Conservation (phyloP, 2,113 vertebrate species). For the Chamaea fasciata region DNA sequence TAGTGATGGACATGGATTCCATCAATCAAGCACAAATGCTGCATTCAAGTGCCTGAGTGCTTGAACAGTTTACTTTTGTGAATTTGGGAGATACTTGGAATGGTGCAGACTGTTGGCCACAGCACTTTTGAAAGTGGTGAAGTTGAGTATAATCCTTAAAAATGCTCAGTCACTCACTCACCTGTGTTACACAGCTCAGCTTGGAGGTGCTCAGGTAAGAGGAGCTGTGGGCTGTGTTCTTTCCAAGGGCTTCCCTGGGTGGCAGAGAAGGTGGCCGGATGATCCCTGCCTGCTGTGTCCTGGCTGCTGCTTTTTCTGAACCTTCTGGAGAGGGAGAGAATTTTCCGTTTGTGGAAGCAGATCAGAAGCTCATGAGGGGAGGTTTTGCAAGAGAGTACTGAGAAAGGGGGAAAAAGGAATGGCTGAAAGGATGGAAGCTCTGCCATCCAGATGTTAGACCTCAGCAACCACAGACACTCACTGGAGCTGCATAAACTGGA, state of each 20-base stretch:
- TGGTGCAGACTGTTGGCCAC: not conserved
- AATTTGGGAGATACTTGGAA: not conserved
- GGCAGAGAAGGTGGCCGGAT: not conserved
- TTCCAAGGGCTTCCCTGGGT: not conserved
- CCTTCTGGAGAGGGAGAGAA: not conserved
- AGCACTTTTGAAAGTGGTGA: not conserved
- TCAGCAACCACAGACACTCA: not conserved
- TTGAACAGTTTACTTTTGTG: not conserved
- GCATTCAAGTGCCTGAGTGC: not conserved
- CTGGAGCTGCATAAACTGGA: not conserved
- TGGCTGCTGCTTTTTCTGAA: not conserved
- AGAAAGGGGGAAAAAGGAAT: not conserved
- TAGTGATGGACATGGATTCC: not conserved
- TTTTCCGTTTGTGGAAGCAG: not conserved
- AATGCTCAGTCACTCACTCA: not conserved
- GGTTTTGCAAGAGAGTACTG: not conserved
- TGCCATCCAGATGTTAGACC: not conserved
- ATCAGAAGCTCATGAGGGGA: not conserved
- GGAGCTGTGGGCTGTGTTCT: not conserved
- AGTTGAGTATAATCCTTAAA: not conserved
- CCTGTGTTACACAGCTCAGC: not conserved
- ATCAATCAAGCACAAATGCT: not conserved
- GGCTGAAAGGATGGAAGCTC: not conserved
- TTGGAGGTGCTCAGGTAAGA: not conserved
- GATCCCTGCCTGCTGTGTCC: not conserved